These are phyloP conservation scores for Lepidochitona cinerea DNA, from an alignment of 2,888 invertebrate species.

Conservation along the genomic window DNA sequence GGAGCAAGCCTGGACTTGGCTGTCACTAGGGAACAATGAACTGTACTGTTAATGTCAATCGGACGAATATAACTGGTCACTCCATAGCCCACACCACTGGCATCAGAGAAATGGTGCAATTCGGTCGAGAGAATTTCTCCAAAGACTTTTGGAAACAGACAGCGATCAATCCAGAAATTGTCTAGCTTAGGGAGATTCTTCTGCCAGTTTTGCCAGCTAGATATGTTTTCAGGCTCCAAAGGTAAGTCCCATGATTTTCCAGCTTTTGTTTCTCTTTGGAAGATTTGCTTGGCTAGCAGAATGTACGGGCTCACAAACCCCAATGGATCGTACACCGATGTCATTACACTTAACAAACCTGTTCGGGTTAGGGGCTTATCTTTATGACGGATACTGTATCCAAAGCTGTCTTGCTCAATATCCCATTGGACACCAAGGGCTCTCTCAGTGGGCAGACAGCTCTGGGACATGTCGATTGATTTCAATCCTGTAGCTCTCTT, in stretches of 20 bases:
- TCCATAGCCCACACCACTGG: slow-evolving; percentile 8
- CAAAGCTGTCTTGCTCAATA: too few relatives aligned
- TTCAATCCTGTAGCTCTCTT: too few relatives aligned
- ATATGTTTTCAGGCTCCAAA: background rate
- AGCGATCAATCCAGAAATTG: too few relatives aligned
- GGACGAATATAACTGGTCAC: slow-evolving; percentile 4
- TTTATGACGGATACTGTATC: slow-evolving; percentile 20
- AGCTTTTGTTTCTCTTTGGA: slow-evolving; percentile 13
- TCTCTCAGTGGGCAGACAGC: background rate
- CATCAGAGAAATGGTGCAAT: slow-evolving; percentile 17
- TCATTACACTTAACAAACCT: slow-evolving; percentile 26
- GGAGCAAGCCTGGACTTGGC: slow-evolving; percentile 9
- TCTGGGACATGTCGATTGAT: too few relatives aligned
- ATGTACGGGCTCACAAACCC: slow-evolving; percentile 29
- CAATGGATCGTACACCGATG: slow-evolving; percentile 34
- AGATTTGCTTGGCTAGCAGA: slow-evolving; percentile 26
- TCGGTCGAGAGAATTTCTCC: background rate
- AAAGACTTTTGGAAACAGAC: background rate
- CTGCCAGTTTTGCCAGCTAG: background rate
- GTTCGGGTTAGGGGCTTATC: slow-evolving; percentile 29
- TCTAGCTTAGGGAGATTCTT: background rate
- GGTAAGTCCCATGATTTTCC: background rate
- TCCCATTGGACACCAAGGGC: too few relatives aligned
- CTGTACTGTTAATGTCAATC: background rate
- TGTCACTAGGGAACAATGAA: slow-evolving; percentile 12